phyloP scores from a whole-genome alignment of 2,113 vertebrate species.

The Cyanoramphus novaezelandiae region DNA sequence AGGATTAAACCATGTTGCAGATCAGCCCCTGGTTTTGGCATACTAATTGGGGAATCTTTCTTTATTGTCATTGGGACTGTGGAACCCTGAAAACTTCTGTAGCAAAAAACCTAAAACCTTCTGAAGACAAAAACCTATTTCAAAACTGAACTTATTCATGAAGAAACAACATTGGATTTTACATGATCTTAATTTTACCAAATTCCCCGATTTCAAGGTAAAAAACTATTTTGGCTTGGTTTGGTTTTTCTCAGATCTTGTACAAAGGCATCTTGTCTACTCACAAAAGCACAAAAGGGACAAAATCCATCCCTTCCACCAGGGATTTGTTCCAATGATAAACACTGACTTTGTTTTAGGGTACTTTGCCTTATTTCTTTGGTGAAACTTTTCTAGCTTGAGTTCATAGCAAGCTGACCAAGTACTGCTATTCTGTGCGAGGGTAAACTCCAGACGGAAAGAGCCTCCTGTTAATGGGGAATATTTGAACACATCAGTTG shows the following conservation, averaged over 20 bases:
- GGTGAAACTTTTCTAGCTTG: not conserved
- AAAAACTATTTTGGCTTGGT: not conserved
- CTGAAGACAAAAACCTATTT: conserved; percentile 4
- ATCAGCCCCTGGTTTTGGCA: not conserved
- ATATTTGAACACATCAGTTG: not conserved
- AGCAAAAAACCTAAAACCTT: too few relatives aligned
- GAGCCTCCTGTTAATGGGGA: not conserved
- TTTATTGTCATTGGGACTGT: not conserved
- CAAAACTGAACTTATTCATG: not conserved
- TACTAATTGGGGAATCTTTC: not conserved
- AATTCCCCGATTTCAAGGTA: not conserved
- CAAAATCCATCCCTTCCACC: not conserved
- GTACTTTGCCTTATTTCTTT: not conserved
- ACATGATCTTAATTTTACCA: not conserved
- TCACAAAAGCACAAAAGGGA: not conserved
- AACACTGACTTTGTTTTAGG: not conserved
- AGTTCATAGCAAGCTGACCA: not conserved
- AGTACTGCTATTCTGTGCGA: not conserved
- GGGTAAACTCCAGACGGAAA: not conserved
- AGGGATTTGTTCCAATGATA: not conserved
- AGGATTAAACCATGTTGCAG: not conserved
- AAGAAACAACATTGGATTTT: not conserved
- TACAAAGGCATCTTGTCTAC: not conserved
- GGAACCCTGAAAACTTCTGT: not conserved
- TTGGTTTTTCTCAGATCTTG: not conserved